Conservation (phyloP, 2,888 invertebrate genomes). For the Drosophila gaucha region DNA sequence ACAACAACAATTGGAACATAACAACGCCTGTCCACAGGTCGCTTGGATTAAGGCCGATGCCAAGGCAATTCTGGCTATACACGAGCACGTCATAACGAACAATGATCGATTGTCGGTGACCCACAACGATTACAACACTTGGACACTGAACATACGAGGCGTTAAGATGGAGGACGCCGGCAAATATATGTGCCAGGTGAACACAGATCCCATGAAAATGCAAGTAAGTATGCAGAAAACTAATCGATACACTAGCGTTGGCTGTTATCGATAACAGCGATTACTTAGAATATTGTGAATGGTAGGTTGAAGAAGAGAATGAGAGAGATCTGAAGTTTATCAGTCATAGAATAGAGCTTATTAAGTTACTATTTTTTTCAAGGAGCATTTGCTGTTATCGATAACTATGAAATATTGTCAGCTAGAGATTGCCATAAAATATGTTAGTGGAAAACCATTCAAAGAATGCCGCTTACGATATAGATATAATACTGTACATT, state of each 20-base stretch:
- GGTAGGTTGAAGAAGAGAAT: background rate
- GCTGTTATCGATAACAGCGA: background rate
- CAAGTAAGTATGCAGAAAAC: slow-evolving; percentile 87
- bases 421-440: too few species aligned
- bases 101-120: slow-evolving; percentile 95
- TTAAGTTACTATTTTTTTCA: background rate
- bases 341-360: background rate
- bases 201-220: slow-evolving; percentile 97
- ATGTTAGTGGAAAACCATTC: too few species aligned
- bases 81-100: slow-evolving; percentile 97
- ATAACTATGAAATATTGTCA: too few species aligned
- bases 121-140: slow-evolving; percentile 96
- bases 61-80: slow-evolving; percentile 96
- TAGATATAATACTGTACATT: too few species aligned
- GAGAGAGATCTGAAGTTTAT: too few species aligned
- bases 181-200: slow-evolving; percentile 97
- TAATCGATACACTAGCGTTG: background rate
- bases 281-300: background rate
- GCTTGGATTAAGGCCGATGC: slow-evolving; percentile 98
- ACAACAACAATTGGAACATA: slow-evolving; percentile 11
- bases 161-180: slow-evolving; percentile 95
- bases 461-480: too few species aligned
- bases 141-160: slow-evolving; percentile 94
- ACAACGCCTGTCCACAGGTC: slow-evolving; percentile 86
- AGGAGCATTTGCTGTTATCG: too few species aligned